Percentiles rank a stretch among this genome's conserved stretches.
phyloP scores from a whole-genome alignment of 2,888 invertebrate species.

The Ceratothoa steindachneri region DNA sequence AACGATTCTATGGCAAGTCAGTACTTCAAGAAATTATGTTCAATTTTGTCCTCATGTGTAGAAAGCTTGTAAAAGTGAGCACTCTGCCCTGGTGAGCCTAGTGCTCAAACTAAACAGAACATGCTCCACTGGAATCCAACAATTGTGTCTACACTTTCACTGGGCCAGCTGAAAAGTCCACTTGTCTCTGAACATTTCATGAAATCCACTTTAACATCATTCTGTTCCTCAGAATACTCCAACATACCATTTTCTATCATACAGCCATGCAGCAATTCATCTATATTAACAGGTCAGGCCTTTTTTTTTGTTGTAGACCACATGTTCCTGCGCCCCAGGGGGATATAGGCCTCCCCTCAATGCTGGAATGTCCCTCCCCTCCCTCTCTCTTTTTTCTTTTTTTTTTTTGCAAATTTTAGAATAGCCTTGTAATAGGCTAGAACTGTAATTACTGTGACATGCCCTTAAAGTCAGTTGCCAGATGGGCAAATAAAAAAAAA shows the following conservation, averaged over 20 bases:
- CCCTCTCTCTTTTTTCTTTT: no score
- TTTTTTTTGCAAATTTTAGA: no score
- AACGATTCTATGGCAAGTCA: neutral
- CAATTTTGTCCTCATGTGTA: neutral
- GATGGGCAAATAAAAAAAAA: no score
- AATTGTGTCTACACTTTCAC: neutral
- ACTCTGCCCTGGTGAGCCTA: neutral
- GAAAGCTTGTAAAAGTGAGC: no score
- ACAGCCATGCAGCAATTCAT: neutral
- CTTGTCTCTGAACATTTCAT: neutral
- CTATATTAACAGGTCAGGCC: no score
- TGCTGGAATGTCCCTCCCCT: no score
- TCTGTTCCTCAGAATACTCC: neutral
- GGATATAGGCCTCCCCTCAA: no score
- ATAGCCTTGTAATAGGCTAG: no score
- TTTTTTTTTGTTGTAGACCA: no score
- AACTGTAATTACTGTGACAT: no score
- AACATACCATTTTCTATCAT: neutral
- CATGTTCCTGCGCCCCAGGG: no score
- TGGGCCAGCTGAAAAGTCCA: neutral
- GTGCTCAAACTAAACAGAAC: neutral
- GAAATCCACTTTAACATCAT: neutral
- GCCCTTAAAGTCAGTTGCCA: no score
- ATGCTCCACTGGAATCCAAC: neutral
- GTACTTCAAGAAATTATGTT: neutral